phyloP scores from a whole-genome alignment of 2,113 vertebrate species.

The Chionodraco myersi region DNA sequence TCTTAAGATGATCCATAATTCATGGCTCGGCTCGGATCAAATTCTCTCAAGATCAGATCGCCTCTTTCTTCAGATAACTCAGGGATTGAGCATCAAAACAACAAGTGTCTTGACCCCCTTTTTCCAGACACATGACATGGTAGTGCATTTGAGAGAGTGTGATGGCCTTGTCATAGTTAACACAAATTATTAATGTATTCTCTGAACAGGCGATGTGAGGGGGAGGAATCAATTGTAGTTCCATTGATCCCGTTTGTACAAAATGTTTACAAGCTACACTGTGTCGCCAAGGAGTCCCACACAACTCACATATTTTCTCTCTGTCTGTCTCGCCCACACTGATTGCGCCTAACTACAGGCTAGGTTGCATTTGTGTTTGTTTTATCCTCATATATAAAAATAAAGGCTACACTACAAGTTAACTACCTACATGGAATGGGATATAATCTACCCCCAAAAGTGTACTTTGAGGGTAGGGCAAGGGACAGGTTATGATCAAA shows the following conservation, averaged over 20 bases:
- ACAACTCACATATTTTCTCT: neutral
- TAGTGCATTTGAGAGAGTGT: neutral
- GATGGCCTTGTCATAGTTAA: neutral
- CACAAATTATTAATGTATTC: conserved; percentile 31
- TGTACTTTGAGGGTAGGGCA: neutral
- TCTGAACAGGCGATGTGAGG: neutral
- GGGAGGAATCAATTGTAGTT: neutral
- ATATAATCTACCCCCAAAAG: neutral
- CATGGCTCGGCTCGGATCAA: conserved; percentile 33
- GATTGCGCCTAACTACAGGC: neutral
- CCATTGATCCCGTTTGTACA: conserved; percentile 23
- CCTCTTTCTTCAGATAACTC: conserved; percentile 28
- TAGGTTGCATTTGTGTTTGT: neutral
- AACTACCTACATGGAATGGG: neutral
- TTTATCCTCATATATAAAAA: neutral
- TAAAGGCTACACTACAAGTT: neutral
- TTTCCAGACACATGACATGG: neutral
- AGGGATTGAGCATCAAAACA: conserved; percentile 25
- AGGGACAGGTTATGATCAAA: no score
- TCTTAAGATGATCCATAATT: conserved; percentile 49
- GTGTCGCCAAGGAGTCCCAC: conserved; percentile 4
- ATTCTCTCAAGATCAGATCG: conserved; percentile 21
- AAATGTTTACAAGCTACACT: conserved; percentile 34
- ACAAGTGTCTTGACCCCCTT: conserved; percentile 14
- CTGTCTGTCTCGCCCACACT: neutral